Evolutionary conservation across 2,888 invertebrate genomes (phyloP).

Genomic region (Protophormia terraenovae): DNA sequence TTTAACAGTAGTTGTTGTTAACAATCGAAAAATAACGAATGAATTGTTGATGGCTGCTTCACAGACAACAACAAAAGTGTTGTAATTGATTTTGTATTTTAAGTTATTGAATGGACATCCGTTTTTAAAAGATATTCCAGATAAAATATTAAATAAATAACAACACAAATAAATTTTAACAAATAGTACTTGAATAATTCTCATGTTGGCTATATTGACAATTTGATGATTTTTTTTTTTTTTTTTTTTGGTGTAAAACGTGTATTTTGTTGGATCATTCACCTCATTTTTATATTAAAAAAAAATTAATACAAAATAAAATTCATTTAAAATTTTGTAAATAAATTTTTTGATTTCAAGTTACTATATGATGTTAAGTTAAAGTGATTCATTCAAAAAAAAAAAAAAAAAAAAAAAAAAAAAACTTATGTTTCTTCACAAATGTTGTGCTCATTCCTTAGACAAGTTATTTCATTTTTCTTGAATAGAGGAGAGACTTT

Average conservation of each 20-base stretch:
- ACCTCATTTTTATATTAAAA: conserved; percentile 23
- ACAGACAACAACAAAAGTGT: neutral
- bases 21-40: conserved; percentile 10
- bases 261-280: conserved; percentile 45
- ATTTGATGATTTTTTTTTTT: conserved; percentile 8
- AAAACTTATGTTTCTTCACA: too few relatives aligned
- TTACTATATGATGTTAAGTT: too few relatives aligned
- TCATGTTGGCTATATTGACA: neutral
- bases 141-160: neutral
- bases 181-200: conserved; percentile 33
- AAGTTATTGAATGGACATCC: conserved; percentile 32
- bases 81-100: conserved; percentile 46
- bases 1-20: conserved; percentile 54
- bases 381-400: neutral
- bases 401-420: too few relatives aligned
- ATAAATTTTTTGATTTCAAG: neutral
- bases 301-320: neutral
- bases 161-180: conserved; percentile 1
- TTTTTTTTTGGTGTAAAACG: neutral
- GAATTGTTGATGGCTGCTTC: neutral
- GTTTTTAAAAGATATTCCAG: conserved; percentile 8
- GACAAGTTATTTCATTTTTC: neutral
- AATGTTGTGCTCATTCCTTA: neutral
- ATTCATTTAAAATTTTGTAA: neutral
- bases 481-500: too few relatives aligned